A percentile compares a stretch with the other conserved stretches of the same genome.
phyloP scores from a whole-genome alignment of 2,797 vertebrate species.

The Spizella passerina region DNA sequence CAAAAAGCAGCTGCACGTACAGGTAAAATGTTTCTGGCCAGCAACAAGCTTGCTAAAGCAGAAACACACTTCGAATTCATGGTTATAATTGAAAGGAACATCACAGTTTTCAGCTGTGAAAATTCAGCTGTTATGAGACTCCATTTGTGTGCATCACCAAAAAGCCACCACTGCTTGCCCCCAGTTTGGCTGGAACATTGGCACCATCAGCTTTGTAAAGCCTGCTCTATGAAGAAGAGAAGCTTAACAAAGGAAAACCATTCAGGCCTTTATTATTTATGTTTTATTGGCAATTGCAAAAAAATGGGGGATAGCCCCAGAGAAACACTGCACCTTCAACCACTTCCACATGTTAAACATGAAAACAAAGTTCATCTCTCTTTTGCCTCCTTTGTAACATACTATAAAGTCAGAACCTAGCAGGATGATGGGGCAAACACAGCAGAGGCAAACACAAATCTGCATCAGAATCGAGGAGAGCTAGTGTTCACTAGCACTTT shows the following conservation, averaged over 20 bases:
- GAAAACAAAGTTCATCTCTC: neutral
- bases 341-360: neutral
- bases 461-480: neutral
- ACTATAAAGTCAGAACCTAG: neutral
- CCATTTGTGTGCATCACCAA: accelerated
- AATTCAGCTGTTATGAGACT: neutral
- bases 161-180: neutral
- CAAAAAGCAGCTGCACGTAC: neutral
- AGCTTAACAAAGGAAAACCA: neutral
- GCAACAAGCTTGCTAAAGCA: neutral
- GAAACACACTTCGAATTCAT: neutral
- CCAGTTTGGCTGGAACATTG: accelerated
- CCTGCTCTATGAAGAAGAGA: neutral
- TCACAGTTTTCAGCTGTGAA: neutral
- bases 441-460: neutral
- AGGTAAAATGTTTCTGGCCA: neutral
- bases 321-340: neutral
- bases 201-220: neutral
- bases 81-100: neutral
- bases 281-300: neutral
- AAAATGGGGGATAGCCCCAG: neutral
- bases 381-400: neutral
- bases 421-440: neutral
- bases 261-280: neutral
- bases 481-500: neutral